Base-by-base conservation (phyloP, 1,140 invertebrate genomes). In the Anoplophora glabripennis region DNA sequence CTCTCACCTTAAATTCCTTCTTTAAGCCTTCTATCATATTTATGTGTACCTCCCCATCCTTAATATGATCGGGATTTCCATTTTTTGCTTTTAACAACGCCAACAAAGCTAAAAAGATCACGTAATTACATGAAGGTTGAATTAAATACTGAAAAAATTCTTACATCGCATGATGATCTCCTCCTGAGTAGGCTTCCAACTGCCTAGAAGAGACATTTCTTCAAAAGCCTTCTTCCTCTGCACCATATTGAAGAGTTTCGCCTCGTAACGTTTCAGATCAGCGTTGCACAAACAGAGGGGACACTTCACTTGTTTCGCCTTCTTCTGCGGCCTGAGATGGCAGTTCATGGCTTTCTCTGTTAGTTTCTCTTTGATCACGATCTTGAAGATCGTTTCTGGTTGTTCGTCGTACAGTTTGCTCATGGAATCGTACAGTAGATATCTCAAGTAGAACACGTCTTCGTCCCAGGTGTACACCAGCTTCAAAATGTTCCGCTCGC, bases 1-100 rank as follows among this genome's bases (percentile, higher is more conserved):
- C 18, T n/a, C 48, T 65, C 75, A 84, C 81, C 72, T 83, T 87
- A 66, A 86, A 89, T 73, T 90, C 84, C 68, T 84, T 85, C 66
- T 88, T 88, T 57, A 86, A 59, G 0, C 69, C 71, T 17, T 88
- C 82, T 36, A 89, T 71, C 1, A 83, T 51, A 48, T 82, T 79
- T 11, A 88, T 66, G 61, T 87, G 83, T 17, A 73, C 76, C 36
- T 74, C 73, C 4, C 80, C 84, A 70, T 81, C 79, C 40, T 83
- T 76, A 12, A 80, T 57, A 33, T 75, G 63, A n/a, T 78, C 70
- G 11, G 65, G 48, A 21, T 64, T 49, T 21, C 61, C 47, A 37
- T 67, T 68, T 56, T 70, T 71, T 9, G 53, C 15, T 53, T 69
- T 70, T 40, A 60, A 44, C 15, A 70, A 53, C 11, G 66, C 37